Percentiles rank a stretch among this genome's conserved stretches.
Conservation (phyloP, 1,140 invertebrate species). For the Neuroterus valhalla region DNA sequence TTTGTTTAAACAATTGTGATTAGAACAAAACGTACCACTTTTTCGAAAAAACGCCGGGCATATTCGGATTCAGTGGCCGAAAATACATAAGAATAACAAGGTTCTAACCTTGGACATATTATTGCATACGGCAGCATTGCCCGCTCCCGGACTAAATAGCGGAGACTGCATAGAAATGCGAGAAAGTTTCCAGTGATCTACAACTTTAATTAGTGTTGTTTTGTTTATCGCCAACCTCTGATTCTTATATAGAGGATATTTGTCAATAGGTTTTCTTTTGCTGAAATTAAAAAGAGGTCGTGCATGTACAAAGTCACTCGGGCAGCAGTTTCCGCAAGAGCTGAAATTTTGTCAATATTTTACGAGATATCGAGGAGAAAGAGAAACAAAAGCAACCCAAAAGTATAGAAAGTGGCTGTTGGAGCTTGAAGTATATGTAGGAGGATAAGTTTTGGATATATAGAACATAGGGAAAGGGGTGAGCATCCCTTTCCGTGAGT, state of each 20-base stretch:
- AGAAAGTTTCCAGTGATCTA: too few species aligned
- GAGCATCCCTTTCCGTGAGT: neutral
- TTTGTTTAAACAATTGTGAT: too few species aligned
- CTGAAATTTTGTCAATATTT: constrained; percentile 20
- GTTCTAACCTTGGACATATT: too few species aligned
- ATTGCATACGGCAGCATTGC: too few species aligned
- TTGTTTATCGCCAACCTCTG: too few species aligned
- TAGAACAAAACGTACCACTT: too few species aligned
- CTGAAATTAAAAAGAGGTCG: constrained; percentile 10
- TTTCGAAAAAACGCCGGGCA: too few species aligned
- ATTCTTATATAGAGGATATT: neutral
- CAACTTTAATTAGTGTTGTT: too few species aligned
- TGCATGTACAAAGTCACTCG: neutral
- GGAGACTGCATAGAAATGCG: too few species aligned
- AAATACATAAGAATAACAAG: too few species aligned
- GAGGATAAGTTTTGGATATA: neutral
- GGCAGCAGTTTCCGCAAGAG: neutral
- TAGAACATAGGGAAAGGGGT: neutral
- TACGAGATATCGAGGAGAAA: neutral
- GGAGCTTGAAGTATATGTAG: neutral
- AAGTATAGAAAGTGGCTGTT: constrained; percentile 9
- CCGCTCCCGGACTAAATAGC: too few species aligned
- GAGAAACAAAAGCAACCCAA: neutral
- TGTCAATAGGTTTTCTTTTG: constrained; percentile 2
- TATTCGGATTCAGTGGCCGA: too few species aligned